Base-by-base conservation (phyloP, 2,888 invertebrate species). In the Eristalinus sepulchralis region DNA sequence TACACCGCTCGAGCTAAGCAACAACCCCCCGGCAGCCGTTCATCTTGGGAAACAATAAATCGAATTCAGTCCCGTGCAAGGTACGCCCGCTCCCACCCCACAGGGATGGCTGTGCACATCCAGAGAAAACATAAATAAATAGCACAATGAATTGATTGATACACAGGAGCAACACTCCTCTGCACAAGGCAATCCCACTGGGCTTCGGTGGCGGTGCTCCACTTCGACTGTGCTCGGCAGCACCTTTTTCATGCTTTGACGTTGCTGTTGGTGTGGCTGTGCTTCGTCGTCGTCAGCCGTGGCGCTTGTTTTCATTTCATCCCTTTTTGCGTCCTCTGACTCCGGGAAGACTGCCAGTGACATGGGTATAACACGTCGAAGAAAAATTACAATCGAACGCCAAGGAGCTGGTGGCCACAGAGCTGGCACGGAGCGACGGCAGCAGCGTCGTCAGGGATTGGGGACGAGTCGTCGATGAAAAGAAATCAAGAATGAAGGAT, bases 121-220 rank as follows among this genome's bases (percentile, higher is more conserved):
- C 22, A 39, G 53, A 2, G 47, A 55, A 78, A 57, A 60, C 20
- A 20, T 31, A 63, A 63, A 63, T 72, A 66, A 55, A 72, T 72
- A 63, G 47, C 31, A 22, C 72, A 80, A 80, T 73, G 60, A 72
- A 80, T 80, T 80, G 80, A 80, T 73, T 80, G 80, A 73, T 57
- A 57, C 80, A 73, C 72, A 80, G 47, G 24, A 73, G 72, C 36
- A 66, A 67, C 80, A 80, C 72, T 72, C 34, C 64, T n/a, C n/a
- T 73, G 80, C 80, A 80, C 66, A 80, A 60, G 60, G 67, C 60
- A 80, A 72, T 80, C 60, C 34, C 67, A 66, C 66, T 80, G 60
- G n/a, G 8, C 47, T 47, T 17, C 47, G n/a, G 39, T 47, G n/a
- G 39, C 39, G 11, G 13, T 39, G n/a, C 17, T 4, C 39, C 13